phyloP scores from a whole-genome alignment of 1,140 invertebrate species.

The Proctacanthus coquilletti region DNA sequence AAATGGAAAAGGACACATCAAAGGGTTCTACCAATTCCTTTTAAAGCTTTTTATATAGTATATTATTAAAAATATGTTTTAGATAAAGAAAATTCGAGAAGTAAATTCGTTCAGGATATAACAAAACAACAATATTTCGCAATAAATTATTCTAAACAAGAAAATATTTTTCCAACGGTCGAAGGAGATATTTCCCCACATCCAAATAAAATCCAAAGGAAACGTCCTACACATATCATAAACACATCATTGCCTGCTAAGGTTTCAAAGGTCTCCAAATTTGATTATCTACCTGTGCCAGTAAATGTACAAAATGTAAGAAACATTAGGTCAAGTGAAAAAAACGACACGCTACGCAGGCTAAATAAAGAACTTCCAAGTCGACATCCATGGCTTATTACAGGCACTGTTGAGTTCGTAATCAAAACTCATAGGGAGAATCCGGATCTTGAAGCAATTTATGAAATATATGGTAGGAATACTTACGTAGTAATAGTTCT shows the following conservation, averaged over 20 bases:
- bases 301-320: slow-evolving; percentile 2
- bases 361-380: background rate
- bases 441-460: slow-evolving; percentile 16
- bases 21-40: background rate
- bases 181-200: background rate
- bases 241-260: background rate
- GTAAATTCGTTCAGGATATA: slow-evolving; percentile 4
- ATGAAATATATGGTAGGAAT: slow-evolving; percentile 20
- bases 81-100: slow-evolving; percentile 4
- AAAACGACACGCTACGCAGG: background rate
- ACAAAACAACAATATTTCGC: too few species aligned
- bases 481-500: too few species aligned
- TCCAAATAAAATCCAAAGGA: background rate
- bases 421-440: slow-evolving; percentile 17
- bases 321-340: slow-evolving; percentile 7
- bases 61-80: background rate
- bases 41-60: background rate
- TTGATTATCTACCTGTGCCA: background rate
- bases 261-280: background rate
- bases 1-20: background rate
- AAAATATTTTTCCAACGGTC: slow-evolving; percentile 1
- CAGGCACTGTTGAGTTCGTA: slow-evolving; percentile 18
- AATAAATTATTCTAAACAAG: too few species aligned
- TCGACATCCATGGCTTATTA: background rate
- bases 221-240: background rate